phyloP scores from a whole-genome alignment of 1,140 invertebrate species.

The Lepidotrigona ventralis region DNA sequence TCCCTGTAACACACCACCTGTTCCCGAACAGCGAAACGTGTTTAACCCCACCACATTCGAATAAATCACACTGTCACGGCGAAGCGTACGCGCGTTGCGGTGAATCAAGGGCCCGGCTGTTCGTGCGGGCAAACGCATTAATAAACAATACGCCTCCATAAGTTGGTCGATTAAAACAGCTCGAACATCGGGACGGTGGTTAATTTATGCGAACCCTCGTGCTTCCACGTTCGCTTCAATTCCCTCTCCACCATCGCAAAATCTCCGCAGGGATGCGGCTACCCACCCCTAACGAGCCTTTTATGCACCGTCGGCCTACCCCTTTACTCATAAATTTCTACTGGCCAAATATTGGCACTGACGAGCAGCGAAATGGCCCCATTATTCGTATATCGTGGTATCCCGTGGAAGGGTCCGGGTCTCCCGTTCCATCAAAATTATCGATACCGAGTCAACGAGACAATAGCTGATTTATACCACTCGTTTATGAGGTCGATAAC shows the following conservation, averaged over 20 bases:
- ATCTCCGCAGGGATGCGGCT: slow-evolving; percentile 12
- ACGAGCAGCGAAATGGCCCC: slow-evolving; percentile 23
- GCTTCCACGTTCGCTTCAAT: slow-evolving; percentile 36
- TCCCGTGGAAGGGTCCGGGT: slow-evolving; percentile 26
- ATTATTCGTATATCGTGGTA: slow-evolving; percentile 47
- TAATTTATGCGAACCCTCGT: slow-evolving; percentile 69
- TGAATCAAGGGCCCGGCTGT: slow-evolving; percentile 64
- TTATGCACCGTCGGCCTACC: slow-evolving; percentile 55
- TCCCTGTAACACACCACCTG: not conserved
- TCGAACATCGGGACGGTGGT: slow-evolving; percentile 61
- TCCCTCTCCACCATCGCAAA: slow-evolving; percentile 13
- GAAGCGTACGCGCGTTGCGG: slow-evolving; percentile 51
- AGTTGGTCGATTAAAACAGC: slow-evolving; percentile 70
- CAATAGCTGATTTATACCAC: slow-evolving; percentile 34
- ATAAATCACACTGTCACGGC: slow-evolving; percentile 64
- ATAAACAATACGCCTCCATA: slow-evolving; percentile 70
- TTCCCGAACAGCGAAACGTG: not conserved
- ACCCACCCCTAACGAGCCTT: slow-evolving; percentile 62
- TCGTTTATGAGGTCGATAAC: slow-evolving; percentile 21
- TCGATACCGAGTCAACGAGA: slow-evolving; percentile 27
- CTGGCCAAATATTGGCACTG: slow-evolving; percentile 67
- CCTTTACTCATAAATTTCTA: slow-evolving; percentile 65
- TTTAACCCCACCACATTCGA: slow-evolving; percentile 10
- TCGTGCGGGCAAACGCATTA: slow-evolving; percentile 71
- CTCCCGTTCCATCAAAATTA: slow-evolving; percentile 37